A percentile compares a stretch with the other conserved stretches of the same genome.
phyloP scores from a whole-genome alignment of 2,113 vertebrate genomes.

The Podarcis raffonei region DNA sequence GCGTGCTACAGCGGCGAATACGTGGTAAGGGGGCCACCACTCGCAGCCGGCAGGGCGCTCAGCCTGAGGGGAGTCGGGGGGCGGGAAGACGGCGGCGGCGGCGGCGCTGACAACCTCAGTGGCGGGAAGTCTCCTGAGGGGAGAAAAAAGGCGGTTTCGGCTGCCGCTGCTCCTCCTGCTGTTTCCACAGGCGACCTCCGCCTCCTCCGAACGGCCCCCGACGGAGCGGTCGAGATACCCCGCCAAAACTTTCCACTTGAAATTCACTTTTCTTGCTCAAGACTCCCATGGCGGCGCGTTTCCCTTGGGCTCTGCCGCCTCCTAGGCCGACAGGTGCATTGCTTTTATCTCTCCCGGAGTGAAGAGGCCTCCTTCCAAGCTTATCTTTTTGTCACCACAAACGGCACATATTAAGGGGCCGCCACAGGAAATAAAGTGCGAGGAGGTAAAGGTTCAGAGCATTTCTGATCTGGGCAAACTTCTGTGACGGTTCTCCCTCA shows the following conservation, averaged over 20 bases:
- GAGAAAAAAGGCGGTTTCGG: not conserved
- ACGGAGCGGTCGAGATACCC: not conserved
- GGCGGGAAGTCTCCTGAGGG: too few species aligned
- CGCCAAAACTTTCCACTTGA: not conserved
- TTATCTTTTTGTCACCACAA: too few species aligned
- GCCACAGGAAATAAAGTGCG: not conserved
- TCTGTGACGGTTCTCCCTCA: not conserved
- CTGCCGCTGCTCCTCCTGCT: too few species aligned
- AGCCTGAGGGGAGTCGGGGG: not conserved
- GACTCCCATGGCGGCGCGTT: not conserved
- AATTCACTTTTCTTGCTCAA: not conserved
- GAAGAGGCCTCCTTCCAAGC: not conserved
- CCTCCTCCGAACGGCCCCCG: not conserved
- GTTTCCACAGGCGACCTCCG: not conserved
- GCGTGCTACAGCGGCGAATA: slow-evolving; percentile 52
- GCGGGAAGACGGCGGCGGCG: too few species aligned
- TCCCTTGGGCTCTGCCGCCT: too few species aligned
- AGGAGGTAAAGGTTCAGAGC: not conserved
- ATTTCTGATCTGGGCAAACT: not conserved
- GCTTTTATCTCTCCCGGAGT: too few species aligned
- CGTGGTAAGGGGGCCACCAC: slow-evolving; percentile 42
- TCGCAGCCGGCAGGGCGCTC: not conserved
- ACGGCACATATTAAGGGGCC: not conserved
- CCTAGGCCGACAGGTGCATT: slow-evolving; percentile 5
- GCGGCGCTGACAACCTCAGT: too few species aligned